These are phyloP conservation scores for Sphyrna mokarran DNA, from an alignment of 2,113 vertebrate species.

Conservation along the genomic window DNA sequence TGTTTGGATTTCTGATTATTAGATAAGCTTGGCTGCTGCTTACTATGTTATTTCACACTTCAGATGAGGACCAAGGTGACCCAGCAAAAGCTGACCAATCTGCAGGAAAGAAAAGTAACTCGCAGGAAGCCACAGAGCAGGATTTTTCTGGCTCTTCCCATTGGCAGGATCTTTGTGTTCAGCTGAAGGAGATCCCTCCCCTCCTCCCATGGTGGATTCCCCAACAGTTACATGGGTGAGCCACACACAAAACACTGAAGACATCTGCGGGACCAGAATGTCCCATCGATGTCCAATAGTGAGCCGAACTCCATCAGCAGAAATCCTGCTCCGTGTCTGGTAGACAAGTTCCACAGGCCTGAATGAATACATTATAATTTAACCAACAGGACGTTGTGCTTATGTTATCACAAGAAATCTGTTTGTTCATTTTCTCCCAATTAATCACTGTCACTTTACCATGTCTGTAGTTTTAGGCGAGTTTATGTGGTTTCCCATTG, in stretches of 20 bases:
- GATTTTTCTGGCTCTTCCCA: no score
- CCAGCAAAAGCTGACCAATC: not conserved
- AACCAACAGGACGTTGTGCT: not conserved
- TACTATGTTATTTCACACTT: not conserved
- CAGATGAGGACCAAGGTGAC: not conserved
- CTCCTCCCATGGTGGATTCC: no score
- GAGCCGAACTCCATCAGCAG: no score
- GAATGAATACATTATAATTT: not conserved
- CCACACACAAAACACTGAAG: no score
- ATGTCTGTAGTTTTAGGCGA: slow-evolving; percentile 21
- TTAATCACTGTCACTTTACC: slow-evolving; percentile 15
- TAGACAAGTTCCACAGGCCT: no score
- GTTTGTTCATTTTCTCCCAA: slow-evolving; percentile 16
- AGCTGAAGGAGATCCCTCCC: no score
- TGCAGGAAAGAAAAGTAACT: not conserved
- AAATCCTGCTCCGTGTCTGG: no score
- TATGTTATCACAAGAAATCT: slow-evolving; percentile 18
- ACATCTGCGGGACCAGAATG: no score
- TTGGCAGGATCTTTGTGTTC: no score
- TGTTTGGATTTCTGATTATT: not conserved
- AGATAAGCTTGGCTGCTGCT: not conserved
- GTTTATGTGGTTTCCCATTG: slow-evolving; percentile 48
- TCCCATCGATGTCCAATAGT: no score
- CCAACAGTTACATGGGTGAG: no score
- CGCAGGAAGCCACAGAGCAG: not conserved